Base-by-base conservation (phyloP, 2,797 vertebrate genomes). In the Sphenodon punctatus region DNA sequence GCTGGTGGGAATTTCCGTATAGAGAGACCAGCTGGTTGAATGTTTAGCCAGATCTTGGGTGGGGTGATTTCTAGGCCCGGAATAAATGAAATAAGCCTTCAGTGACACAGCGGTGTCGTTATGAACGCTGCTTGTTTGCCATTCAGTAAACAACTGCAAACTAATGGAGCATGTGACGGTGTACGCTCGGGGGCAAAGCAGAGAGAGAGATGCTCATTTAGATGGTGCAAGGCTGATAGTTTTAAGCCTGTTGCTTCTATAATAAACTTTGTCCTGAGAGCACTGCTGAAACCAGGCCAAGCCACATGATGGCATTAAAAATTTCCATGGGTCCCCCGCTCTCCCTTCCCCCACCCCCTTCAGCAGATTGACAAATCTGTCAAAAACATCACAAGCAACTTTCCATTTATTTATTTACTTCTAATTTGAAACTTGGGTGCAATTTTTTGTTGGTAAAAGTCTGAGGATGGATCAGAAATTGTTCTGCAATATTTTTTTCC, bases 31-130 rank as follows among this genome's bases (percentile, higher is more conserved):
- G 71, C 74, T 55, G 41, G 78, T 0, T 3, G 0, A 60, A 34
- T 82, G 89, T 87, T 85, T 83, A 88, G 17, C 43, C 56, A 59
- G 56, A 88, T 49, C 38, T 61, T 1, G 11, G 20, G 56, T 65
- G 34, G 77, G 42, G 49, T 46, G 46, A 49, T 14, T 38, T 15
- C 43, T 13, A 25, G 4, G n/a, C n/a, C n/a, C n/a, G 68, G 84
- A 27, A 22, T 8, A 8, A 32, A 25, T 38, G 4, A 32, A 68
- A 53, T 23, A 12, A 9, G 61, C 0, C 0, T 32, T 15, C 2
- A 36, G 51, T 30, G 71, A n/a, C 74, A 3, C n/a, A 59, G 41
- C 73, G 55, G 25, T 68, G 38, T 11, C 16, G 19, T n/a, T n/a
- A n/a, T n/a, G n/a, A n/a, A n/a, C n/a, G n/a, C n/a, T n/a, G n/a